Evolutionary conservation across 2,113 vertebrate genomes (phyloP).

Genomic region (Paralichthys olivaceus): DNA sequence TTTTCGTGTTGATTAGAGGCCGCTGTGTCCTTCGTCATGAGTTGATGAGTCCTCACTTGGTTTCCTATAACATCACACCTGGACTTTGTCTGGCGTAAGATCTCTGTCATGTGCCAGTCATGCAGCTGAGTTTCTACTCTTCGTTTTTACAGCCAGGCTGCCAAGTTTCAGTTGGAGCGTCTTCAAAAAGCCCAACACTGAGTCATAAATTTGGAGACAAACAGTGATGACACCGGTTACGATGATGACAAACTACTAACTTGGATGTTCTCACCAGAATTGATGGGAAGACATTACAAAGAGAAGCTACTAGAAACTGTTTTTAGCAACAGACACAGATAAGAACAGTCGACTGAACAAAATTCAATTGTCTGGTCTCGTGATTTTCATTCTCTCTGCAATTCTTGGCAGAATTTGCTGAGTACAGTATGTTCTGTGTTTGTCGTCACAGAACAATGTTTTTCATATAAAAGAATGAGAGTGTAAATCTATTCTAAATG

Average conservation of each 20-base stretch:
- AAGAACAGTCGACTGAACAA: no score
- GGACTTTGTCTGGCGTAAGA: conserved; percentile 21
- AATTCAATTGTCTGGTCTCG: background rate
- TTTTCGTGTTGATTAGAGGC: conserved; percentile 31
- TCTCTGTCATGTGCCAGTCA: conserved; percentile 40
- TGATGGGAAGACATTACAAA: background rate
- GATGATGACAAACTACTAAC: conserved; percentile 28
- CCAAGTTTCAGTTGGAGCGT: conserved; percentile 51
- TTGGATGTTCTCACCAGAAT: background rate
- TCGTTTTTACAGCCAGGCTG: conserved; percentile 30
- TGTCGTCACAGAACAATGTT: conserved; percentile 30
- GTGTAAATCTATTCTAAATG: conserved; percentile 52
- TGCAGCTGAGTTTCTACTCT: conserved; percentile 2
- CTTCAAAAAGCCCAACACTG: conserved; percentile 36
- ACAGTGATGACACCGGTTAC: conserved; percentile 19
- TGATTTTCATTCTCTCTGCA: background rate
- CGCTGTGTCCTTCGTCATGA: conserved; percentile 17
- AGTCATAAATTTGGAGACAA: conserved; percentile 55
- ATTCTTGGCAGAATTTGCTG: conserved; percentile 6
- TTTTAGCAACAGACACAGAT: background rate
- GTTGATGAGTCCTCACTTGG: conserved; percentile 2
- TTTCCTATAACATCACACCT: conserved; percentile 28
- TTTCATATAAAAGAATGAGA: conserved; percentile 49
- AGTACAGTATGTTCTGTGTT: conserved; percentile 7
- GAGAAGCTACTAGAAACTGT: background rate